Evolutionary conservation across 2,113 vertebrate genomes (phyloP), one percentile per base, ranked within the genome.

Genomic region (Lucifuga dentata): DNA sequence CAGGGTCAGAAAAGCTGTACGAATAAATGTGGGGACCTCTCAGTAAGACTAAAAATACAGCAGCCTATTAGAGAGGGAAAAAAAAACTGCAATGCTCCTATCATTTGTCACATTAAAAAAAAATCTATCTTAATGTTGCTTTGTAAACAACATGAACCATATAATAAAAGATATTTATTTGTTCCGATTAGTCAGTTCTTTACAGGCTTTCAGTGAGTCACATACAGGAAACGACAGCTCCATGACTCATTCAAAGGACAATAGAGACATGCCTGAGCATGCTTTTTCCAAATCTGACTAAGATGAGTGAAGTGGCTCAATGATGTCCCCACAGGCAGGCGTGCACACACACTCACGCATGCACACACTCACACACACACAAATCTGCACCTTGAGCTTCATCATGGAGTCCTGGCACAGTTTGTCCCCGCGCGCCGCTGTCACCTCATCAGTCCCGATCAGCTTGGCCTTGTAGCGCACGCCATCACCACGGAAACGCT

Each of bases 331-430:
- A 24, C 55, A 65, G 10, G 61, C 51, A 61, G 17, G 72, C 40
- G 56, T 41, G 55, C 64, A 69, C 57, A 68, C 19, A 95, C 94
- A 43, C 41, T 69, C 56, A 68, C 24, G 70, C 39, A 78, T n/a
- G 59, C 44, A 73, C 63, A 39, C 61, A 73, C 43, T 95, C 94
- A 65, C 10, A 53, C 52, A 79, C 43, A 57, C 39, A 71, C 11
- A 57, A 36, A 57, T 80, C 48, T 63, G 78, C 60, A 99, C 97
- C 97, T 99, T 99, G 88, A 98, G 95, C 81, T 99, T 98, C 95
- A 98, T 97, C 97, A 98, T 99, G 85, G 97, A 96, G 89, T 99
- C 97, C 86, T 99, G 97, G 92, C 97, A 99, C 94, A 99, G 94
- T 91, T 98, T 98, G 95, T 98, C 97, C 84, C 97, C 97, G 60